These are phyloP conservation scores for Danio jaintianensis DNA, from an alignment of 2,797 vertebrate genomes.

Conservation along the genomic window DNA sequence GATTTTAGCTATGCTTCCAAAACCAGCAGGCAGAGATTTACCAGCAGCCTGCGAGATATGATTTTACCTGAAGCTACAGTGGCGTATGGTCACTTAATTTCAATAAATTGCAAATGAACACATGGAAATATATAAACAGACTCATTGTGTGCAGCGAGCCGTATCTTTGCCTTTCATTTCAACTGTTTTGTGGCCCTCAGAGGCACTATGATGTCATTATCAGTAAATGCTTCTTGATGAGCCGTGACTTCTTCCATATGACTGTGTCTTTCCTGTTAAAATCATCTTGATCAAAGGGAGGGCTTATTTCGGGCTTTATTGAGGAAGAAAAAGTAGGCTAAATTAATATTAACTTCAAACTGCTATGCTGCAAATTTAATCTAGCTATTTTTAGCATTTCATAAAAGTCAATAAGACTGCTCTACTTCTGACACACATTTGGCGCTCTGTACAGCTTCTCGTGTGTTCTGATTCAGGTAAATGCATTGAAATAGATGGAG, in stretches of 20 bases:
- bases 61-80: conserved; percentile 7
- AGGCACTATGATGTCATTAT: conserved; percentile 35
- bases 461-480: conserved; percentile 28
- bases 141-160: neutral
- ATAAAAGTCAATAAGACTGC: conserved; percentile 22
- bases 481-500: neutral
- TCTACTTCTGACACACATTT: conserved; percentile 28
- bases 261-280: conserved; percentile 11
- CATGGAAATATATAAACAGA: conserved; percentile 30
- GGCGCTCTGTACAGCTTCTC: neutral
- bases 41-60: neutral
- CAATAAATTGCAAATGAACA: conserved; percentile 38
- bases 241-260: conserved; percentile 36
- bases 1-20: conserved; percentile 7
- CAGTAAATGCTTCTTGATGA: conserved; percentile 38
- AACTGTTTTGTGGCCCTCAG: conserved; percentile 14
- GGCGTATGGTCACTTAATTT: conserved; percentile 40
- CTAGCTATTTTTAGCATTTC: conserved; percentile 19
- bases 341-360: conserved; percentile 32
- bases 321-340: conserved; percentile 5
- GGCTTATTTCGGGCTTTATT: neutral
- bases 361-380: conserved; percentile 28
- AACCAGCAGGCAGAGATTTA: neutral
- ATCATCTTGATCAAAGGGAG: conserved; percentile 7
- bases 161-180: conserved; percentile 25